Base-by-base conservation (phyloP, 2,888 invertebrate species). In the Keiferia lycopersicella region DNA sequence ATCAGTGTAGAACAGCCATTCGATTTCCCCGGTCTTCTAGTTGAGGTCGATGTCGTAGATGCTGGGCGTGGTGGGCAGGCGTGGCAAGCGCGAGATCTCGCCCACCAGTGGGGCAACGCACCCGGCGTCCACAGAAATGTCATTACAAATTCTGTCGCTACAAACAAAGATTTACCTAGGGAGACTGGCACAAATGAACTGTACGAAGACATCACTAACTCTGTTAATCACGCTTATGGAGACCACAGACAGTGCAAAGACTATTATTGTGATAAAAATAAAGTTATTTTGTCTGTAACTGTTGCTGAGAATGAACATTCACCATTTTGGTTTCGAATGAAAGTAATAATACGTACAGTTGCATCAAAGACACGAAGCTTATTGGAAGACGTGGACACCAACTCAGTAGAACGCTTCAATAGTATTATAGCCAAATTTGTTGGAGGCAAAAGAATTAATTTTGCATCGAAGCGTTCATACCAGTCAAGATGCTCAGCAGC, bases 1-100 rank as follows among this genome's bases (percentile, higher is more conserved):
- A 45, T 51, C 51, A 51, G 14, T 38, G 38, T 7, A 12, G 84
- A 98, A 99, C 14, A 99, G 92, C 68, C 99, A 99, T 84, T 98
- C 96, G 70, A 99, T 98, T 87, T 97, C 95, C 72, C 96, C 97
- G 6, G 98, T 98, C 76, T 96, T 95, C 0, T 96, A 96, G 84
- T 98, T 96, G 66, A 98, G 93, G 77, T 98, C 98, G 75, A 99
- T 98, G 80, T 99, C 99, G 81, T 97, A 99, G 84, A 99, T 97
- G 80, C 96, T 96, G 10, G 99, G 99, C 66, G 99, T 93, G 0
- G 98, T 99, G 50, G 98, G 95, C 34, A 99, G 93, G 14, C 99
- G 98, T 0, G 99, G 99, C 98, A 99, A 98, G 84, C 96, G 97
- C 75, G 96, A 94, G 80, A 99, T 97, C 80, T 98, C 97, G 72